Conservation (phyloP, 2,113 vertebrate species). For the Condylura cristata region DNA sequence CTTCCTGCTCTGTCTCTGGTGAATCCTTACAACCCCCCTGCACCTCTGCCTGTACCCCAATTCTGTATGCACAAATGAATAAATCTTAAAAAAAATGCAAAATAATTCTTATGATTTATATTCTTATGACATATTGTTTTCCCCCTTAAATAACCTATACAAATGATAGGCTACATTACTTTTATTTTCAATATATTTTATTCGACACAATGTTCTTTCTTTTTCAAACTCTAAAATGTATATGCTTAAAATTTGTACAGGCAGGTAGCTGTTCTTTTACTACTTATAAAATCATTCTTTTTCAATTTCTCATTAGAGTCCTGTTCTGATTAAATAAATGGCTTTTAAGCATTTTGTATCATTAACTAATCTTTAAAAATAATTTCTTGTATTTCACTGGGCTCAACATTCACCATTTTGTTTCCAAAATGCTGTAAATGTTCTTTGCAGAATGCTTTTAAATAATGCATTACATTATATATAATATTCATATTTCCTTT, state of each 20-base stretch:
- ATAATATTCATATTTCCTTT: not conserved
- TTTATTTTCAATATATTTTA: not conserved
- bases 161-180: not conserved
- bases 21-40: too few species aligned
- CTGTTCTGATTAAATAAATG: not conserved
- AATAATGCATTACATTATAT: not conserved
- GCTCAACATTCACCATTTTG: not conserved
- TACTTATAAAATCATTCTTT: not conserved
- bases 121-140: not conserved
- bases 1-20: too few species aligned
- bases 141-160: not conserved
- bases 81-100: too few species aligned
- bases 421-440: not conserved
- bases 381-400: not conserved
- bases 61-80: too few species aligned
- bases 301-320: not conserved
- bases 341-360: not conserved
- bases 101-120: not conserved
- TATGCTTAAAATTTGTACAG: not conserved
- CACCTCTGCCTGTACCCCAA: too few species aligned
- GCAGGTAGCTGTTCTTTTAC: not conserved
- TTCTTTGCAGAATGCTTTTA: not conserved
- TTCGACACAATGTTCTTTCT: not conserved
- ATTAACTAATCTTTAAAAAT: not conserved
- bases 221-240: not conserved